Conservation (phyloP, 2,113 vertebrate species). For the Calcarius ornatus region DNA sequence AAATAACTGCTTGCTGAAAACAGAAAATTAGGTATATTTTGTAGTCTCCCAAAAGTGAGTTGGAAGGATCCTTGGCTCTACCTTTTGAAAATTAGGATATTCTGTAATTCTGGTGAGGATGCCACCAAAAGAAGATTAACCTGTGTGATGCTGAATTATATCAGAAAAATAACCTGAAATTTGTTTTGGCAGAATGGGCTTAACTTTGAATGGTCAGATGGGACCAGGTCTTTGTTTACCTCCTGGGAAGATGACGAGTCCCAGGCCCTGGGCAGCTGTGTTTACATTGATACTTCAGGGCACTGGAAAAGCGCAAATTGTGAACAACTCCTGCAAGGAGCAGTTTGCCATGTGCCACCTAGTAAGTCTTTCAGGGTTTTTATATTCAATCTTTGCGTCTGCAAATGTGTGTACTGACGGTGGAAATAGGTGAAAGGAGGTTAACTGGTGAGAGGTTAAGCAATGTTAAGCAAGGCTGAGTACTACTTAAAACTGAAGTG, state of each 20-base stretch:
- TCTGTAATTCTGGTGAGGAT: background rate
- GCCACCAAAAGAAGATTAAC: background rate
- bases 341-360: conserved; percentile 79
- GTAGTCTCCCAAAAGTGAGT: background rate
- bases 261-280: conserved; percentile 79
- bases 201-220: conserved; percentile 88
- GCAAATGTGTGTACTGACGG: background rate
- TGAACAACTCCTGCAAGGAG: conserved; percentile 79
- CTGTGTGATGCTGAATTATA: background rate
- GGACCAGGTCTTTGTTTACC: conserved; percentile 81
- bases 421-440: background rate
- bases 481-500: background rate
- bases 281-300: conserved; percentile 84
- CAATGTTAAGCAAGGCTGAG: background rate
- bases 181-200: conserved; percentile 79
- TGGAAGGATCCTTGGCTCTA: background rate
- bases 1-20: background rate
- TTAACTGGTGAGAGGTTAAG: background rate
- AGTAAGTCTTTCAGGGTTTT: conserved; percentile 59
- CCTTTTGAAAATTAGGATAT: background rate
- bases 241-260: conserved; percentile 83
- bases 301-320: conserved; percentile 84
- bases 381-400: background rate
- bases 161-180: background rate
- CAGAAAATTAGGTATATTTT: background rate